A percentile compares a stretch with the other conserved stretches of the same genome.
Evolutionary conservation across 2,888 invertebrate genomes (phyloP).

Genomic region (Sclerodermus sp.): DNA sequence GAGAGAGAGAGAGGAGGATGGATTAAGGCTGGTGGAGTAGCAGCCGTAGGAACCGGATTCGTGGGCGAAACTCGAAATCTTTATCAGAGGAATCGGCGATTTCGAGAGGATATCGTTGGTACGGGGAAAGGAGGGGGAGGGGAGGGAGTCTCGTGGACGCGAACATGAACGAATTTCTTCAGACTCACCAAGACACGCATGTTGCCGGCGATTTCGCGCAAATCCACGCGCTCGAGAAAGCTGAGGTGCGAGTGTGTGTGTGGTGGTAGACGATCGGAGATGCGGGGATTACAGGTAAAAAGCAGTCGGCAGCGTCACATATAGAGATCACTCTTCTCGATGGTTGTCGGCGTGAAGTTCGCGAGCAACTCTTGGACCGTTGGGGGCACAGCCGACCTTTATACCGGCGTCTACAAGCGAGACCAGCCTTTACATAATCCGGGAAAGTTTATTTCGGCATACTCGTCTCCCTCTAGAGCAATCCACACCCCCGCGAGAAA

Average conservation of each 20-base stretch:
- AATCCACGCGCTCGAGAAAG: constrained; percentile 17
- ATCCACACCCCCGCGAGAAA: no score
- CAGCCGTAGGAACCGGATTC: no score
- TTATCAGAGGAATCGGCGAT: no score
- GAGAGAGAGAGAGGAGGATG: no score
- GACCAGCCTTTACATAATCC: constrained; percentile 52
- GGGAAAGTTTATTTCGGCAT: constrained; percentile 55
- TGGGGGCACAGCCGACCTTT: constrained; percentile 54
- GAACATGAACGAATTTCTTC: not conserved
- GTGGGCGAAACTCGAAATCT: no score
- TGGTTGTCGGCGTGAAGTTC: constrained; percentile 51
- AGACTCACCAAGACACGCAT: constrained; percentile 41
- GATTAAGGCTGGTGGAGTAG: no score
- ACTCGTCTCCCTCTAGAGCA: not conserved
- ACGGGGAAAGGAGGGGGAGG: no score
- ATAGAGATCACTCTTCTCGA: constrained; percentile 35
- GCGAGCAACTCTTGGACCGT: constrained; percentile 53
- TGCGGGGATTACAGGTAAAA: constrained; percentile 1
- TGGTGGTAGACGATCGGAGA: not conserved
- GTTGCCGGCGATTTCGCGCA: constrained; percentile 21
- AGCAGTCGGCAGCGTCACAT: constrained; percentile 23
- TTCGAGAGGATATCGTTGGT: no score
- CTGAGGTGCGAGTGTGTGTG: constrained; percentile 5
- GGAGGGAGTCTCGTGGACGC: no score
- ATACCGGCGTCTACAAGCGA: constrained; percentile 47